phyloP scores from a whole-genome alignment of 2,113 vertebrate genomes.

The Gavia stellata region DNA sequence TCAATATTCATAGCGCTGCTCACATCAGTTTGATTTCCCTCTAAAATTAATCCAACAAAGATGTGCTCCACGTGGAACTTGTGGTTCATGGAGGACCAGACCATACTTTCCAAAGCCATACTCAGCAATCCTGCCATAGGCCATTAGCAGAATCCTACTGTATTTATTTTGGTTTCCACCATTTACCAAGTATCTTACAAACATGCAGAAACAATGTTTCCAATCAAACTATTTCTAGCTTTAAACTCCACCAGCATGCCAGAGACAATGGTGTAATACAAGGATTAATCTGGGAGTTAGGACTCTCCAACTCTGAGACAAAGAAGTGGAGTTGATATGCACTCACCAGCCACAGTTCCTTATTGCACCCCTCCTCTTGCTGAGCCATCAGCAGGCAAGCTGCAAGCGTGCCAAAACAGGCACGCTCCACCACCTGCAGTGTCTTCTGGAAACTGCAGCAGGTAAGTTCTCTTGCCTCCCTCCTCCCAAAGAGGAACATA shows the following conservation, averaged over 20 bases:
- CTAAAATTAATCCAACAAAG: not conserved
- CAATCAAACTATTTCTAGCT: not conserved
- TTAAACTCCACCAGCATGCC: not conserved
- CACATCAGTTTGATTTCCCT: not conserved
- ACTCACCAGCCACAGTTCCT: not conserved
- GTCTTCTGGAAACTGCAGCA: not conserved
- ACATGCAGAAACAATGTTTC: not conserved
- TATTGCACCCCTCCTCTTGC: not conserved
- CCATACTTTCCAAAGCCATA: not conserved
- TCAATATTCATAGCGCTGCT: not conserved
- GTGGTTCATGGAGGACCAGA: not conserved
- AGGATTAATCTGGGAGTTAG: not conserved
- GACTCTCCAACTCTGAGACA: not conserved
- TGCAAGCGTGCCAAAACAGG: not conserved
- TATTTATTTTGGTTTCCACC: not conserved
- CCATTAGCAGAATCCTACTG: not conserved
- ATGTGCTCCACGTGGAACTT: not conserved
- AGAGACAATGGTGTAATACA: not conserved
- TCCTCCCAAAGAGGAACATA: not conserved
- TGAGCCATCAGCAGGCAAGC: not conserved
- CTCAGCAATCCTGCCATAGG: not conserved
- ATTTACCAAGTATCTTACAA: not conserved
- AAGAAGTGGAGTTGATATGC: rapidly evolving
- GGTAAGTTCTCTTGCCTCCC: not conserved
- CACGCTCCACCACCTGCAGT: not conserved